Conservation (phyloP, 2,797 vertebrate species). For the Eidolon dupreanum region DNA sequence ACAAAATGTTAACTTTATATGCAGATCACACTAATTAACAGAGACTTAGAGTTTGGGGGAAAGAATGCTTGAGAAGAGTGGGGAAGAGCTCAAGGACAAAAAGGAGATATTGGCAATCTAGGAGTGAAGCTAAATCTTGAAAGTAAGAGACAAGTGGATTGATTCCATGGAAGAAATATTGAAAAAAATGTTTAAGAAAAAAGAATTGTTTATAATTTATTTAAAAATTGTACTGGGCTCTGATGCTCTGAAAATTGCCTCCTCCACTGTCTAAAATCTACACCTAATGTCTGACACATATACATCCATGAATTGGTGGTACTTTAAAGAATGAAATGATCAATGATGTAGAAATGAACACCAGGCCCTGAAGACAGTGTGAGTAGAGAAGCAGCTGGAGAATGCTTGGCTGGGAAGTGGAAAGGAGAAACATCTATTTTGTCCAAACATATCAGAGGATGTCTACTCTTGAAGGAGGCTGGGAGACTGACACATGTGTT, state of each 20-base stretch:
- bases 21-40: not conserved
- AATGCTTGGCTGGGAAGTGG: not conserved
- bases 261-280: not conserved
- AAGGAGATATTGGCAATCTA: not conserved
- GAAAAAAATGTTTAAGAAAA: not conserved
- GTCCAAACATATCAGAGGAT: not conserved
- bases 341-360: not conserved
- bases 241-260: not conserved
- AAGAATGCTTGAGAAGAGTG: not conserved
- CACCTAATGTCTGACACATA: not conserved
- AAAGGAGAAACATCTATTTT: not conserved
- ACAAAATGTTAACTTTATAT: not conserved
- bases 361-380: rapidly evolving
- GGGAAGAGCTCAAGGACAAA: not conserved
- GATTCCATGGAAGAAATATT: not conserved
- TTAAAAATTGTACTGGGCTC: not conserved
- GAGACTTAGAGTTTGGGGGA: not conserved
- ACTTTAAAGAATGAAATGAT: not conserved
- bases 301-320: not conserved
- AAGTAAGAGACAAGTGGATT: not conserved
- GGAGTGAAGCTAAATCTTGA: not conserved
- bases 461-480: not conserved
- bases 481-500: not conserved
- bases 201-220: not conserved
- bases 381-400: not conserved